Base-by-base conservation (phyloP, 2,113 vertebrate species). In the Falcunculus frontatus region DNA sequence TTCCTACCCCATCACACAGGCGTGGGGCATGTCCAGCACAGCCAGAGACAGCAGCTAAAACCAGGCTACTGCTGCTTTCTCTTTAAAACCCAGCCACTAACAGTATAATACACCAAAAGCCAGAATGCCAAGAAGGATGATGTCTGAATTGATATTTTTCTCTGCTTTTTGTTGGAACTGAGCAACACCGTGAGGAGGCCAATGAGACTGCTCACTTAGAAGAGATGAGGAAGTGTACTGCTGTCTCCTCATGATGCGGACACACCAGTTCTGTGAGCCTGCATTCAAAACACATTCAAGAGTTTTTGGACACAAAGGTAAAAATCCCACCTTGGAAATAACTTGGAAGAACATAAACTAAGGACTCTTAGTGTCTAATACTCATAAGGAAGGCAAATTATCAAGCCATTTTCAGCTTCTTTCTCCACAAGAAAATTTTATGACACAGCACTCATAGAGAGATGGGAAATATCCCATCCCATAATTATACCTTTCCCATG, bases 161-260 rank as follows among this genome's bases (percentile, higher is more conserved):
- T 56, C 21, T 35, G 13, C 6, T 33, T 53, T 73, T 65, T 50
- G 13, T 20, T 50, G 44, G 16, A 25, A 33, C 32, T 53, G 52
- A 76, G 17, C 12, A 60, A 9, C 3, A n/a, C 17, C 4, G 17
- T 19, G 29, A 53, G 47, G 37, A 33, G 18, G 23, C 27, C 47
- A 62, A 7, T 29, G 42, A 68, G 32, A 4, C 17, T 64, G 18
- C 21, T 90, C 0, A 0, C 13, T 35, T 17, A 19, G 55, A 59
- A 41, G 39, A 41, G 47, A 25, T 69, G 19, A 25, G 13, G 27
- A 57, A 72, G 11, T 0, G 0, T 29, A 6, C 4, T 4, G n/a
- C 18, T 85, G 2, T 35, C 32, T 57, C 18, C 46, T 60, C 3
- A 0, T n/a, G 53, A 8, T 5, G 5, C 1, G 4, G 13, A 41